A percentile compares a stretch with the other conserved stretches of the same genome.
These are phyloP conservation scores for Hydrozoanthus tunicans DNA, from an alignment of 64 coral and sea anemone genomes.

Conservation along the genomic window DNA sequence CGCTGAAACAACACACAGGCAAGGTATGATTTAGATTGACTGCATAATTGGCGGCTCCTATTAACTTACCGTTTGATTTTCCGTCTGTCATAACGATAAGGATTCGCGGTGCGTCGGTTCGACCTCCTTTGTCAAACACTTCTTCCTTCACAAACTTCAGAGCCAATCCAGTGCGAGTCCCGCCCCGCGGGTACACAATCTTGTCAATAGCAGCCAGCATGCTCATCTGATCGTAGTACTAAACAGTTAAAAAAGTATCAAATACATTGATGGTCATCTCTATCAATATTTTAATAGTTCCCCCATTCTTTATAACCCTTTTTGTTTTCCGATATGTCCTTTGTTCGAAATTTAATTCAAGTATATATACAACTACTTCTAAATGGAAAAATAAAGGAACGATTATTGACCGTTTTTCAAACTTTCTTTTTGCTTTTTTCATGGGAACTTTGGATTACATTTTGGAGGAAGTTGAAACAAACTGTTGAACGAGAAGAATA, in stretches of 20 bases:
- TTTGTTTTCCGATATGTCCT: too few relatives aligned
- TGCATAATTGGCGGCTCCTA: too few relatives aligned
- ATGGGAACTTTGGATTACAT: too few relatives aligned
- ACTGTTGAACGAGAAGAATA: too few relatives aligned
- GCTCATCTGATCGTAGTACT: conserved; percentile 19
- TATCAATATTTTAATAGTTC: not conserved
- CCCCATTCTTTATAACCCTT: not conserved
- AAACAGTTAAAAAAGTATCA: not conserved
- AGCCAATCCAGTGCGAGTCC: conserved; percentile 4
- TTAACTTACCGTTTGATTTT: conserved; percentile 2
- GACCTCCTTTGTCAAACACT: not conserved
- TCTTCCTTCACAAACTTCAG: conserved; percentile 35
- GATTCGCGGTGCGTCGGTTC: conserved; percentile 24
- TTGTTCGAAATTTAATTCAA: too few relatives aligned
- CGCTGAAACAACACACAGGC: not conserved
- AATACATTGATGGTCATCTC: not conserved
- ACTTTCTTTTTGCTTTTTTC: too few relatives aligned
- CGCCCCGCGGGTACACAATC: conserved; percentile 11
- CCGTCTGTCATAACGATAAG: conserved; percentile 66
- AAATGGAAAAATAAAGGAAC: too few relatives aligned
- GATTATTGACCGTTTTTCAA: too few relatives aligned
- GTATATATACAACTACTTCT: too few relatives aligned
- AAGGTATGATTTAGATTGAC: not conserved
- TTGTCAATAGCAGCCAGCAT: conserved; percentile 3
- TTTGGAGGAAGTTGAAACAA: too few relatives aligned